Base-by-base conservation (phyloP, 2,888 invertebrate species). In the Chalcis sispes region DNA sequence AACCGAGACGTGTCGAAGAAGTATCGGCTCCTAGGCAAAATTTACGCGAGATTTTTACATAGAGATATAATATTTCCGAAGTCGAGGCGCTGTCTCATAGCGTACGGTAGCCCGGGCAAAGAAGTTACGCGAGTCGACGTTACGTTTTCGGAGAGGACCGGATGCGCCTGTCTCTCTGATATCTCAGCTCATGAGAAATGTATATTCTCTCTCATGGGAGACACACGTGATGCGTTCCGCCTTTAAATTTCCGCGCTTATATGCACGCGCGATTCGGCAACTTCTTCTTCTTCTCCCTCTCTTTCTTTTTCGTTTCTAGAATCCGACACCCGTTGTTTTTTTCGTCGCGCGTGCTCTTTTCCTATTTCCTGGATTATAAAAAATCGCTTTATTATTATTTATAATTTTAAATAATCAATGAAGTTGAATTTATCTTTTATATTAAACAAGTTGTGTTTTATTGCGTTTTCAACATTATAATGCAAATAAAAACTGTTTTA, bases 101-200 rank as follows among this genome's bases (percentile, higher is more conserved):
- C 27, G 13, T 15, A 46, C 2, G n/a, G 18, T 10, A 32, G 70
- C 18, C 10, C 13, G 64, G 20, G 72, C 42, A 4, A 64, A 64
- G 48, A 72, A 64, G 62, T 72, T 72, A 40, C 25, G 50, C 70
- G 27, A 50, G 42, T 15, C 36, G 59, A 23, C 32, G 72, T 56
- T 20, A 64, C 64, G 64, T 72, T 56, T 72, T 72, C 62, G 23
- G 64, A 13, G 13, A 32, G 27, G 36, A 66, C 56, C 66, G 52
- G 50, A 59, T 73, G 65, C 66, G 56, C 56, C 65, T 59, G 59
- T 66, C 65, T 40, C 56, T 32, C 58, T 58, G 66, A 73, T 66
- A 73, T 73, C 73, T 66, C 73, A 66, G 40, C 65, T 73, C 73
- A 73, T 73, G 73, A 73, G 65, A 73, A 73, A 73, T 73, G 65